These are phyloP conservation scores for Onchidella celtica DNA, from an alignment of 2,888 invertebrate species.

Conservation along the genomic window DNA sequence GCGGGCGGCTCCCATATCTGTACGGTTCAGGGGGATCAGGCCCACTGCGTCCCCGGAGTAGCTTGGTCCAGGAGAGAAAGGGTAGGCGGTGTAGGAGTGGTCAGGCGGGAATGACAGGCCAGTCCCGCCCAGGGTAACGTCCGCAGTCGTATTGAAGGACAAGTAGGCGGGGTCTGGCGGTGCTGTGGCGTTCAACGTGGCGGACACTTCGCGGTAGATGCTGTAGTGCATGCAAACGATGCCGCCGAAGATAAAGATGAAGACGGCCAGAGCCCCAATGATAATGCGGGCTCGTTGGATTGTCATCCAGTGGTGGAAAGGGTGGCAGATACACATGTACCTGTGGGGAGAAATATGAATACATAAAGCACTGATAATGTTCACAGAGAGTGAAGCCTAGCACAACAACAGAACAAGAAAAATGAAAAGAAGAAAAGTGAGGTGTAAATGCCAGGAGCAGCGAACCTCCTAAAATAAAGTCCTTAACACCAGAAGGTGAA, in stretches of 20 bases:
- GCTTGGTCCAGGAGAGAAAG: slow-evolving; percentile 37
- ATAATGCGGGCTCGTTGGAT: slow-evolving; percentile 65
- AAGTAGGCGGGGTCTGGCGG: not conserved
- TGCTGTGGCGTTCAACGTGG: not conserved
- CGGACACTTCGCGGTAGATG: slow-evolving; percentile 47
- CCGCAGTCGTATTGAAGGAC: slow-evolving; percentile 11
- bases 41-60: slow-evolving; percentile 12
- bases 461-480: no score
- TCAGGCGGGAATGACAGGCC: slow-evolving; percentile 7
- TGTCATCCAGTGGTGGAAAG: slow-evolving; percentile 75
- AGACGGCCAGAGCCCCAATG: slow-evolving; percentile 58
- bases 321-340: slow-evolving; percentile 76
- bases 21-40: not conserved
- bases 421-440: not conserved
- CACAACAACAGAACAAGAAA: no score
- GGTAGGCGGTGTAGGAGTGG: slow-evolving; percentile 29
- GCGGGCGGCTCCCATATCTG: not conserved
- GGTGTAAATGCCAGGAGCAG: not conserved
- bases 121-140: not conserved
- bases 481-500: no score
- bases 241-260: slow-evolving; percentile 61
- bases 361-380: not conserved
- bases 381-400: no score
- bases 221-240: slow-evolving; percentile 61
- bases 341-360: not conserved